phyloP scores from a whole-genome alignment of 2,113 vertebrate genomes.

The cattle (Bos taurus) region DNA sequence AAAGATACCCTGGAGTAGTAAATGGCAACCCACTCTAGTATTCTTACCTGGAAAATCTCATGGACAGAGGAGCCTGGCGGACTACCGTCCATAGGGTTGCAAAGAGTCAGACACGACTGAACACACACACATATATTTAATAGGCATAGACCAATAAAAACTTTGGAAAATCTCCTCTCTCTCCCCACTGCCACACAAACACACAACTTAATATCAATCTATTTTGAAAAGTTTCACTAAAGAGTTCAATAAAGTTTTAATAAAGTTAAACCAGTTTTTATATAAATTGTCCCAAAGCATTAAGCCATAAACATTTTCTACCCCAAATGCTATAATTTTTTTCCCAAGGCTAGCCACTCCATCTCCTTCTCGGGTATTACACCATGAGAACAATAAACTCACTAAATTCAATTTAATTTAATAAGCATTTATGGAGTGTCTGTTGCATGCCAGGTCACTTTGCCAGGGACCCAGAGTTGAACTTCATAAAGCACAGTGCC shows the following conservation, averaged over 20 bases:
- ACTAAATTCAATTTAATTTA: neutral
- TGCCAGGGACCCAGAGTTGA: neutral
- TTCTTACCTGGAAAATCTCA: neutral
- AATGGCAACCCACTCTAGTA: neutral
- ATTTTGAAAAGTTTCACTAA: conserved; percentile 28
- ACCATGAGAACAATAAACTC: neutral
- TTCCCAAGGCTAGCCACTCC: neutral
- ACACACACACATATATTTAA: neutral
- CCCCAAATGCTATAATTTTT: neutral
- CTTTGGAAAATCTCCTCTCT: neutral
- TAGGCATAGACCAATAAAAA: neutral
- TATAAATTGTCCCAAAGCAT: neutral
- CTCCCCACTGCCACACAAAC: neutral
- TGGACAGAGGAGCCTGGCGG: neutral
- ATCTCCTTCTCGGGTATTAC: neutral
- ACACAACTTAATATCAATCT: neutral
- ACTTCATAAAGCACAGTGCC: neutral
- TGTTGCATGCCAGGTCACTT: neutral
- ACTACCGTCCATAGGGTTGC: neutral
- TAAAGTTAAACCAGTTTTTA: conserved; percentile 22
- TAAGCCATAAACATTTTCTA: conserved; percentile 26
- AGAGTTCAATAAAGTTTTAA: conserved; percentile 4
- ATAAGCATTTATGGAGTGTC: neutral
- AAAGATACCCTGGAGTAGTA: neutral
- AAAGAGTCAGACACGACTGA: fast-evolving